Evolutionary conservation across 2,888 invertebrate species (phyloP), one percentile per base, ranked within the genome.

Genomic region (Noctua pronuba): DNA sequence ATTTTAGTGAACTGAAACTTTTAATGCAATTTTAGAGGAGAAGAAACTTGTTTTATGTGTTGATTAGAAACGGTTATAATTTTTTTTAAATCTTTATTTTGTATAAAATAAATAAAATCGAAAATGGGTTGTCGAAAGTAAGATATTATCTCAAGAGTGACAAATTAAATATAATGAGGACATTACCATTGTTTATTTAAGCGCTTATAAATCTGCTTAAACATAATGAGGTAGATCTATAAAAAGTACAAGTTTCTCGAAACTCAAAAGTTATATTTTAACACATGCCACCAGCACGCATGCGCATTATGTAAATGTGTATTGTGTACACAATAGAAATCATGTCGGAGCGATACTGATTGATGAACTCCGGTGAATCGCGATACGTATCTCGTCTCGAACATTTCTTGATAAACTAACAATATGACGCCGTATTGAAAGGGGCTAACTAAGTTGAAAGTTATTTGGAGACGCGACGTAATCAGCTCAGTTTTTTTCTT

Each of bases 301-400:
- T 84, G 87, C 89, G 92, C 91, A 95, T 95, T 95, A 95, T 95
- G 94, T 93, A 94, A 95, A 95, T 94, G 86, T 74, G 89, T 82
- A 90, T 90, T 91, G 90, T 90, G 86, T 87, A 89, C 93, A 95
- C 95, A 95, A 95, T 94, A 93, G 94, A 92, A 91, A 92, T 92
- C 91, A 93, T 92, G 95, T 94, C 95, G 80, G 81, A 73, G 76
- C 88, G 89, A 96, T 94, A 95, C 95, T 95, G 96, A 96, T 96
- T 95, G 95, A 96, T 96, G 95, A 89, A 86, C 82, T 72, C 84
- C 70, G 73, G 84, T 88, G 91, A 91, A 91, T 89, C 79, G 83
- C 87, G 92, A 93, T 92, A 86, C 73, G 52, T 83, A 93, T 93
- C 93, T 81, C 82, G 84, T 87, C 88, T 88, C 85, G 86, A 87